Evolutionary conservation across 30 jellyfish, hydroid and myxozoan genomes (phyloP).

Genomic region (Cassiopea andromeda): DNA sequence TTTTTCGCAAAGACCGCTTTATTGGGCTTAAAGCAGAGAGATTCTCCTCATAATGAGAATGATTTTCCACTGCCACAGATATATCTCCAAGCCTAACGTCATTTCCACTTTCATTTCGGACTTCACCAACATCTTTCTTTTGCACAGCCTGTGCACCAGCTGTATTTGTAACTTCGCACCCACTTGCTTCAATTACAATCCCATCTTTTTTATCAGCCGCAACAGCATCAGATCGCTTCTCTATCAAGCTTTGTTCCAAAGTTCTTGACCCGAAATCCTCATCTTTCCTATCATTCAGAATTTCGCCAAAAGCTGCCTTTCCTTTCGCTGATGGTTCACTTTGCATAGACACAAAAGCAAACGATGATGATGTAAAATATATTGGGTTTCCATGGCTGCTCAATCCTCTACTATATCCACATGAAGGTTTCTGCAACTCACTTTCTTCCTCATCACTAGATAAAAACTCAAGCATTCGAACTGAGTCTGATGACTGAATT

Average conservation of each 20-base stretch:
- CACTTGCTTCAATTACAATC: not conserved
- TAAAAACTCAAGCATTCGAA: slow-evolving; percentile 35
- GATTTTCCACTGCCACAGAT: not conserved
- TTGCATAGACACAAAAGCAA: not conserved
- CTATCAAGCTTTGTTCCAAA: not conserved
- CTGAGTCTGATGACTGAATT: slow-evolving; percentile 9
- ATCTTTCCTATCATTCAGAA: not conserved
- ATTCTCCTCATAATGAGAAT: not conserved
- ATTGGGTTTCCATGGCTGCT: not conserved
- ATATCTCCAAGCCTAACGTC: no score
- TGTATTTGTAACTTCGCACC: not conserved
- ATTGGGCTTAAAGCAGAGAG: not conserved
- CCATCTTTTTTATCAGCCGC: not conserved
- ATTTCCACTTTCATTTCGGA: not conserved
- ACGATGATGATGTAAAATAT: not conserved
- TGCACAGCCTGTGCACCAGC: not conserved
- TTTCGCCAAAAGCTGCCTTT: not conserved
- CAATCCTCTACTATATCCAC: not conserved
- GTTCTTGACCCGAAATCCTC: not conserved
- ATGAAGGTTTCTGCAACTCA: not conserved
- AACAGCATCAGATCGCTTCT: not conserved
- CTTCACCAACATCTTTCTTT: not conserved
- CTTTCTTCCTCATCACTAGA: not conserved
- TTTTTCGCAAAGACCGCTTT: not conserved
- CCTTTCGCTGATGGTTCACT: not conserved